These are phyloP conservation scores for Sphaerophoria taeniata DNA, from an alignment of 2,888 invertebrate species.

Conservation along the genomic window DNA sequence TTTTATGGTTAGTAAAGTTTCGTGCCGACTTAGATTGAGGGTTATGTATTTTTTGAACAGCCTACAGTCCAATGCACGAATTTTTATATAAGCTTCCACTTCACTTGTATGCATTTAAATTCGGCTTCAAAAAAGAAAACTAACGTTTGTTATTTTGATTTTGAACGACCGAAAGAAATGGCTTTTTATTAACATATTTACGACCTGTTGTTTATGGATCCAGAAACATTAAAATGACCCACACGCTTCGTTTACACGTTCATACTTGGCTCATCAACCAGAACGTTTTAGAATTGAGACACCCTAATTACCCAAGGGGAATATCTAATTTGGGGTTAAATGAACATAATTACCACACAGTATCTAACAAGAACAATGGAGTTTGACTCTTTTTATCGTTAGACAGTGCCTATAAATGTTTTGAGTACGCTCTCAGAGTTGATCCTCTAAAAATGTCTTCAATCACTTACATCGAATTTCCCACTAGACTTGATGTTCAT, in stretches of 20 bases:
- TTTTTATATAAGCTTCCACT: background rate
- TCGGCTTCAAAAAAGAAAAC: background rate
- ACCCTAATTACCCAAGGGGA: background rate
- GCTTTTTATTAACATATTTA: background rate
- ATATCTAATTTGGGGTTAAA: slow-evolving; percentile 1
- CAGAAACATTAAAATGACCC: slow-evolving; percentile 13
- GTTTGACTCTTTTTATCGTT: background rate
- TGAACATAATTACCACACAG: slow-evolving; percentile 8
- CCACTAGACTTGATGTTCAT: background rate
- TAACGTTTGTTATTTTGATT: background rate
- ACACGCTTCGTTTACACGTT: slow-evolving; percentile 32
- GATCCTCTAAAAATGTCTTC: slow-evolving; percentile 1
- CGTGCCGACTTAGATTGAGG: slow-evolving; percentile 21
- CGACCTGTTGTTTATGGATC: slow-evolving; percentile 8
- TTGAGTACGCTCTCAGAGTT: background rate
- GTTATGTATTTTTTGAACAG: background rate
- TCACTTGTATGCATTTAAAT: background rate
- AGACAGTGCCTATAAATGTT: no score
- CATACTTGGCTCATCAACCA: slow-evolving; percentile 16
- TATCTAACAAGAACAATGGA: background rate
- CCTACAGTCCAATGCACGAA: slow-evolving; percentile 11
- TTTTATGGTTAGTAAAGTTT: slow-evolving; percentile 71
- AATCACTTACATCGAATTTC: background rate
- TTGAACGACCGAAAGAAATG: background rate
- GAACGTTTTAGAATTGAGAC: background rate